These are phyloP conservation scores for Ganaspis sp. DNA, from an alignment of 1,140 invertebrate genomes.

Conservation along the genomic window DNA sequence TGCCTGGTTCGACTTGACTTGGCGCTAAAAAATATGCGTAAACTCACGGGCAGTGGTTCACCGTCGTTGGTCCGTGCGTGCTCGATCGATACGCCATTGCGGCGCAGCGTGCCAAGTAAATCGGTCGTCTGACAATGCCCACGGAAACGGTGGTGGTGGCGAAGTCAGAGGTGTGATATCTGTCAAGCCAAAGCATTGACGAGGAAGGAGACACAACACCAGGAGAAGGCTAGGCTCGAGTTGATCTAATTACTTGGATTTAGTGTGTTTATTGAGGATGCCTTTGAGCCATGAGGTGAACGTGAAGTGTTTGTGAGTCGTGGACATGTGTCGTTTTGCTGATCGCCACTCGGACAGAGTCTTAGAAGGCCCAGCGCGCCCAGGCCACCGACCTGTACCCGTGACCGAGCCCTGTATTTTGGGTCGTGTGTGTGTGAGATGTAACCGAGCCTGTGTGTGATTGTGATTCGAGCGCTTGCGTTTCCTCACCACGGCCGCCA, in stretches of 20 bases:
- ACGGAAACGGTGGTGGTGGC: constrained; percentile 36
- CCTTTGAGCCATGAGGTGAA: not conserved
- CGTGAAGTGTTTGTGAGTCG: not conserved
- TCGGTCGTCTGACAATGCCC: constrained; percentile 56
- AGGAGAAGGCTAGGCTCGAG: not conserved
- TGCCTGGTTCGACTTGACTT: constrained; percentile 36
- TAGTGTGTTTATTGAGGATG: not conserved
- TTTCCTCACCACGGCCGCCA: constrained; percentile 24
- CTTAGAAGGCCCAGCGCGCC: constrained; percentile 45
- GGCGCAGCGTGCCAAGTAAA: constrained; percentile 65
- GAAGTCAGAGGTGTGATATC: constrained; percentile 43
- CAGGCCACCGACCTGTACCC: constrained; percentile 61
- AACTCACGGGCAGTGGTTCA: constrained; percentile 59
- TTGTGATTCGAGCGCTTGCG: constrained; percentile 29
- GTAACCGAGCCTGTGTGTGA: not conserved
- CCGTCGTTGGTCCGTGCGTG: constrained; percentile 24
- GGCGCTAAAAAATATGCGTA: constrained; percentile 60
- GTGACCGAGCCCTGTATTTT: constrained; percentile 60
- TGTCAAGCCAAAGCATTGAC: constrained; percentile 40
- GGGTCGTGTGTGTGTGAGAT: constrained; percentile 19
- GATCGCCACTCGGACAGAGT: constrained; percentile 7
- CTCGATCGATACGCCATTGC: constrained; percentile 73
- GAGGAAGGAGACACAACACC: not conserved
- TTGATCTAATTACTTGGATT: not conserved
- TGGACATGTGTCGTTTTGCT: constrained; percentile 22